phyloP scores from a whole-genome alignment of 2,113 vertebrate genomes.

The Murina feae region DNA sequence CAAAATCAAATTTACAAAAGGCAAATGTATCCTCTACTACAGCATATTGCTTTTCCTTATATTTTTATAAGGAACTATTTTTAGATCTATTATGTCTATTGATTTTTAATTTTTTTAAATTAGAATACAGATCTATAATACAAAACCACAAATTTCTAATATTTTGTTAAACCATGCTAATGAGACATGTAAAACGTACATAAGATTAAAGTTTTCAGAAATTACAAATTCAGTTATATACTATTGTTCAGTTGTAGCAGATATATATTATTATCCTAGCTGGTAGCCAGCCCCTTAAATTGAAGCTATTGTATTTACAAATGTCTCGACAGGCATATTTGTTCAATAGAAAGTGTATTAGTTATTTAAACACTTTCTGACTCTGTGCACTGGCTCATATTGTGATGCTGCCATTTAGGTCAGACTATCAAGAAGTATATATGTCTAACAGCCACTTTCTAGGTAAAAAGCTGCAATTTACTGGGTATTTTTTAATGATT shows the following conservation, averaged over 20 bases:
- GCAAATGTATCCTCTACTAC: not conserved
- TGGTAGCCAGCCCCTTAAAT: conserved; percentile 32
- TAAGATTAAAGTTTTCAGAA: conserved; percentile 61
- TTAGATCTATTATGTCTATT: not conserved
- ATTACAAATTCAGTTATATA: conserved; percentile 51
- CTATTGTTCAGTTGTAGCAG: conserved; percentile 44
- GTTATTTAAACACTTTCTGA: conserved; percentile 62
- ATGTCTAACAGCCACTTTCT: conserved; percentile 47
- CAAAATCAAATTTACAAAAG: not conserved
- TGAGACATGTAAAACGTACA: conserved; percentile 43
- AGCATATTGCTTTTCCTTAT: not conserved
- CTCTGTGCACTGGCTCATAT: not conserved
- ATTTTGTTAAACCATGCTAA: conserved; percentile 49
- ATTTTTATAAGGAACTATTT: not conserved
- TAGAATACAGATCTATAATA: not conserved
- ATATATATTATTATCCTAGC: conserved; percentile 57
- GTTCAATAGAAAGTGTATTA: conserved; percentile 40
- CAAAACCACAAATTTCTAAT: not conserved
- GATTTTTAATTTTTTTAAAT: not conserved
- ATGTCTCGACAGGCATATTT: conserved; percentile 63
- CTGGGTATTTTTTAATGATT: conserved; percentile 56
- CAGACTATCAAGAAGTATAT: conserved; percentile 27
- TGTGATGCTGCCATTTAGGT: conserved; percentile 29
- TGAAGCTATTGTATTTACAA: conserved; percentile 61
- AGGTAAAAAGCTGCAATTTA: conserved; percentile 14